Evolutionary conservation across 1,140 invertebrate genomes (phyloP), one percentile per base, ranked within the genome.

Genomic region (Brachionus rotundiformis): DNA sequence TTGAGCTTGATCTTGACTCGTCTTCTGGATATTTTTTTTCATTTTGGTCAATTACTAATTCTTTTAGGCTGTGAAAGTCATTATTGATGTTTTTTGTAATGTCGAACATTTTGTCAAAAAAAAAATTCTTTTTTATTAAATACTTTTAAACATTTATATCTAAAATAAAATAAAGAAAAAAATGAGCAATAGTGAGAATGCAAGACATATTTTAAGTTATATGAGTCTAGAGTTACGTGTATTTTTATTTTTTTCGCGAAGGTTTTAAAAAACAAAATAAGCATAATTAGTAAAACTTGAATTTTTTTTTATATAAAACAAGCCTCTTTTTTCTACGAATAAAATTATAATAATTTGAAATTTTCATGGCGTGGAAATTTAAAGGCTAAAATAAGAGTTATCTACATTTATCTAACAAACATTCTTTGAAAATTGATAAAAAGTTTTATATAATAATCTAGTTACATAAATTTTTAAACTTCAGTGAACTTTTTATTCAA

Each of bases 341-440:
- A 7, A 54, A 54, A 54, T 54, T 54, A 54, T 54, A 54, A 54
- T 54, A 54, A 54, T 54, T 54, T 54, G 16, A 54, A 54, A 54
- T 54, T 19, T 54, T 54, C n/a, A 8, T 54, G 39, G 39, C 39
- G 39, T 11, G n/a, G n/a, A 11, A 13, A 41, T 41, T 10, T 41
- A 13, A 41, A 41, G n/a, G n/a, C n/a, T n/a, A 41, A 41, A 41
- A 41, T 41, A 41, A 41, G 39, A 13, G 1, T 41, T 41, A 41
- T 41, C n/a, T 41, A 11, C 4, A 41, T 11, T 41, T 41, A 11
- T 41, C n/a, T 11, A 13, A 41, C 10, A 10, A 41, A 41, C 39
- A 41, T 13, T 41, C 39, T 41, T 41, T 0, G 8, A 41, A 13
- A 41, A 41, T 41, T 36, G 10, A 41, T 41, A 41, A 41, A 41